phyloP scores from a whole-genome alignment of 2,888 invertebrate genomes.

The Tetranychus piercei region DNA sequence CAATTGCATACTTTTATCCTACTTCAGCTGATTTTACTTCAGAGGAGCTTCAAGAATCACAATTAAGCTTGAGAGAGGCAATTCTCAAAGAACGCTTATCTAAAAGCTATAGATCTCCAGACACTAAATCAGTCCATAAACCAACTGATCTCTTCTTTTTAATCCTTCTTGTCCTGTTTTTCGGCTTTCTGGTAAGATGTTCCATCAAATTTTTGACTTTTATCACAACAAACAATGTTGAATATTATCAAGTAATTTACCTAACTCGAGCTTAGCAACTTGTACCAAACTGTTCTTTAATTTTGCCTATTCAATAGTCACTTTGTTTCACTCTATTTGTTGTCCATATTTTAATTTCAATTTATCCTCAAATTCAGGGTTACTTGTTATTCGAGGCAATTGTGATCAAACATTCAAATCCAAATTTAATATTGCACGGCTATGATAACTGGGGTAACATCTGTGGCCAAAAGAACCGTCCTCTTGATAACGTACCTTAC shows the following conservation, averaged over 20 bases:
- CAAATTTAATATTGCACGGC: conserved; percentile 43
- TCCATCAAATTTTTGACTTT: neutral
- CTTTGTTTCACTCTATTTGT: neutral
- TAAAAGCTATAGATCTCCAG: neutral
- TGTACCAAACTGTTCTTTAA: no score
- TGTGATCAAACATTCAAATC: conserved; percentile 40
- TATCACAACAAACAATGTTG: neutral
- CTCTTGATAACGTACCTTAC: conserved; percentile 32
- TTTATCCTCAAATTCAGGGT: conserved; percentile 16
- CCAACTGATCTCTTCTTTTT: conserved; percentile 1
- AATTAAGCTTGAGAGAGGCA: neutral
- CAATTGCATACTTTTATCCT: neutral
- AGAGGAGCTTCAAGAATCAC: neutral
- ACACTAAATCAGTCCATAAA: neutral
- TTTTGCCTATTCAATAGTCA: neutral
- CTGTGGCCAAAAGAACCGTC: conserved; percentile 40
- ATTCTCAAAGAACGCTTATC: neutral
- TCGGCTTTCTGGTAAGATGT: neutral
- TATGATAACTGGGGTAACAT: conserved; percentile 46
- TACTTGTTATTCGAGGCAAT: conserved; percentile 35
- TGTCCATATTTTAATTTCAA: neutral
- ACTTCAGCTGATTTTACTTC: neutral
- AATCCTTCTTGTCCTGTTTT: neutral
- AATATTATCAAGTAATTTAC: neutral
- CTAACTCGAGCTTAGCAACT: neutral